Evolutionary conservation across 92 coral and sea anemone genomes (phyloP).

Genomic region (Zoanthus sansibaricus): DNA sequence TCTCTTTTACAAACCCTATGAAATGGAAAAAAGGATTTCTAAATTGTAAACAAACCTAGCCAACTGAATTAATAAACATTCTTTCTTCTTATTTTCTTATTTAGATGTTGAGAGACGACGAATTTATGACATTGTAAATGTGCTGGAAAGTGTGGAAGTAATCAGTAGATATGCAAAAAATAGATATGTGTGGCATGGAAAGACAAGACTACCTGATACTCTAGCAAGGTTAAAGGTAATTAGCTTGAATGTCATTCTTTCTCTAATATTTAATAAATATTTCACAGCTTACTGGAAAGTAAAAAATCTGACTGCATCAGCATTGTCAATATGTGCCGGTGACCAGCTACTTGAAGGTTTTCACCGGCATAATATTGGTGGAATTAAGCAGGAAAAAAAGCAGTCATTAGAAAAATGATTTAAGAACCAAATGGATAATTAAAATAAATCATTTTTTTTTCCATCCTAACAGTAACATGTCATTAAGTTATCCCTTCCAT

Average conservation of each 20-base stretch:
- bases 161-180: conserved; percentile 96
- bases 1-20: too few relatives aligned
- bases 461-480: too few relatives aligned
- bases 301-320: neutral
- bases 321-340: too few relatives aligned
- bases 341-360: too few relatives aligned
- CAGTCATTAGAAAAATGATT: too few relatives aligned
- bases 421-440: too few relatives aligned
- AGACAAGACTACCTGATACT: conserved; percentile 85
- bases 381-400: too few relatives aligned
- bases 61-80: neutral
- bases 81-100: neutral
- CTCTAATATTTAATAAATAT: neutral
- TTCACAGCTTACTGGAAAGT: neutral
- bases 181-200: conserved; percentile 97
- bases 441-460: too few relatives aligned
- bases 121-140: conserved; percentile 97
- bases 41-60: too few relatives aligned
- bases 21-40: too few relatives aligned
- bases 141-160: conserved; percentile 97
- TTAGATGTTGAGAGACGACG: conserved; percentile 95
- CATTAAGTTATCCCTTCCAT: too few relatives aligned
- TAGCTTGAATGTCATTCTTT: neutral
- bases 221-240: conserved; percentile 85
- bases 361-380: too few relatives aligned